phyloP scores from a whole-genome alignment of 92 coral and sea anemone species.

The Palythoa caribaeorum region DNA sequence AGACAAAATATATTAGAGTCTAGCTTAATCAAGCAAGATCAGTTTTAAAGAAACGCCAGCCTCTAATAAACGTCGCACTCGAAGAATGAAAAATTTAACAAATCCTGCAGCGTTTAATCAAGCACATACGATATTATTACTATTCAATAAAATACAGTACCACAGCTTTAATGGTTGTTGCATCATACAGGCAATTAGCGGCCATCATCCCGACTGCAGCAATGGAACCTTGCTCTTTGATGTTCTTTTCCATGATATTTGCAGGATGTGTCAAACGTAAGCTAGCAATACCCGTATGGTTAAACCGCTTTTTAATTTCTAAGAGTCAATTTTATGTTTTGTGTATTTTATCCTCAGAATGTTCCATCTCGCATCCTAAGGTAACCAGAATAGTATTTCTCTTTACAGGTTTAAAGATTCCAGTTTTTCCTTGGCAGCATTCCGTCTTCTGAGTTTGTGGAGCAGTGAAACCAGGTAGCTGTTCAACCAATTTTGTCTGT shows the following conservation, averaged over 20 bases:
- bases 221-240: constrained; percentile 77
- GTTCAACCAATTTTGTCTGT: background rate
- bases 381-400: background rate
- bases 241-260: constrained; percentile 81
- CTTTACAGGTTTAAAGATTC: constrained; percentile 81
- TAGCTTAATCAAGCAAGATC: too few species aligned
- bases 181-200: constrained; percentile 13
- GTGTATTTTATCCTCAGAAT: background rate
- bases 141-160: too few species aligned
- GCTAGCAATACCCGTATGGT: background rate
- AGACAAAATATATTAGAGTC: too few species aligned
- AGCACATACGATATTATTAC: too few species aligned
- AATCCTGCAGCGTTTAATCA: too few species aligned
- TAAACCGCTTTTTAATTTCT: background rate
- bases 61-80: too few species aligned
- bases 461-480: constrained; percentile 81
- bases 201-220: background rate
- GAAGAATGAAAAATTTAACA: too few species aligned
- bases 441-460: constrained; percentile 85
- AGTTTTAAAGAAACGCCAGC: too few species aligned
- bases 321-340: background rate
- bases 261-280: constrained; percentile 83
- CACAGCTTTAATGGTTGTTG: background rate
- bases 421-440: constrained; percentile 75
- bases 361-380: background rate